Percentiles rank a stretch among this genome's conserved stretches.
phyloP scores from a whole-genome alignment of 30 jellyfish, hydroid and myxozoan species.

The Sanderia malayensis region DNA sequence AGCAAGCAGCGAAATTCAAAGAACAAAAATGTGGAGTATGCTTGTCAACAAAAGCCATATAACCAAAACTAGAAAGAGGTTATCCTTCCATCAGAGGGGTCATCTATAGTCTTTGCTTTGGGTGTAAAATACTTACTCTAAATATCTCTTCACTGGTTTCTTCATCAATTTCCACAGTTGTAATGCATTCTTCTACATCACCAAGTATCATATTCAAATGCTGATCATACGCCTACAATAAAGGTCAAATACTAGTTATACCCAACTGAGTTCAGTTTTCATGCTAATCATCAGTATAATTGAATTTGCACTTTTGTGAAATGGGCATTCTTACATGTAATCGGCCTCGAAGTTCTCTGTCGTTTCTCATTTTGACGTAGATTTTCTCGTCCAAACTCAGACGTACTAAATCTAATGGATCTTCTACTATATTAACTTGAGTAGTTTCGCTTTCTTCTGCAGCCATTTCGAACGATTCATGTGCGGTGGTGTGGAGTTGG shows the following conservation, averaged over 20 bases:
- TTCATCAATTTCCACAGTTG: conserved; percentile 95
- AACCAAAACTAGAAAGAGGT: too few relatives aligned
- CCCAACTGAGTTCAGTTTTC: too few relatives aligned
- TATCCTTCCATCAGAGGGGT: too few relatives aligned
- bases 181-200: conserved; percentile 93
- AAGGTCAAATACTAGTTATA: too few relatives aligned
- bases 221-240: conserved; percentile 91
- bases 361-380: conserved; percentile 90
- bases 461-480: conserved; percentile 61
- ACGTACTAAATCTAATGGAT: conserved; percentile 87
- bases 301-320: not conserved
- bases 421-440: conserved; percentile 79
- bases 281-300: too few relatives aligned
- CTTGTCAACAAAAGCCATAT: too few relatives aligned
- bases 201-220: conserved; percentile 99
- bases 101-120: conserved; percentile 83
- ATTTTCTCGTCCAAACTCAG: conserved; percentile 90
- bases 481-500: too few relatives aligned
- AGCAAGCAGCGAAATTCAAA: too few relatives aligned
- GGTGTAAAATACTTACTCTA: conserved; percentile 68
- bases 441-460: conserved; percentile 54
- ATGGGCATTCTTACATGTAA: conserved; percentile 58
- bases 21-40: too few relatives aligned
- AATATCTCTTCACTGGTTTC: conserved; percentile 97
- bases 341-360: conserved; percentile 89